Conservation (phyloP, 2,797 vertebrate genomes). For the Austrolebias charrua region DNA sequence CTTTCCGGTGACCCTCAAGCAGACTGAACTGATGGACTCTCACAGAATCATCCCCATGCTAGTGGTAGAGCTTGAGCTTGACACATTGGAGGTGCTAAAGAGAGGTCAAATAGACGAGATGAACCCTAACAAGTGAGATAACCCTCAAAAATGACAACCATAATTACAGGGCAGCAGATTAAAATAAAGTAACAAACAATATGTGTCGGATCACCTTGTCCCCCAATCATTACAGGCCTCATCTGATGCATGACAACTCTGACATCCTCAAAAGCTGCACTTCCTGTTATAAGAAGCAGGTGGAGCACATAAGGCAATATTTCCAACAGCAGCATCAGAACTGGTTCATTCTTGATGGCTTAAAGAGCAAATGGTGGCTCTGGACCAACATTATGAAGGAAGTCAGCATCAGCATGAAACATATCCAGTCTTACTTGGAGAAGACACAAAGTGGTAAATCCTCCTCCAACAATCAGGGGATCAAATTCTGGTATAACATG, state of each 20-base stretch:
- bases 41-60: conserved; percentile 86
- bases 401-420: conserved; percentile 76
- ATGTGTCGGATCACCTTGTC: background rate
- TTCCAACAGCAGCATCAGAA: conserved; percentile 87
- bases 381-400: conserved; percentile 81
- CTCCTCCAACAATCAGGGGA: background rate
- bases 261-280: conserved; percentile 83
- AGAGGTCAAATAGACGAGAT: conserved; percentile 84
- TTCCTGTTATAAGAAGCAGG: conserved; percentile 81
- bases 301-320: conserved; percentile 75
- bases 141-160: background rate
- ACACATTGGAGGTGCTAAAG: conserved; percentile 85
- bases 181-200: background rate
- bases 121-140: conserved; percentile 77
- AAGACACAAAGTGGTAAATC: conserved; percentile 83
- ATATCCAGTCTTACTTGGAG: conserved; percentile 85
- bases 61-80: conserved; percentile 86
- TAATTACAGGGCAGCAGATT: background rate
- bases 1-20: conserved; percentile 86
- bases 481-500: background rate
- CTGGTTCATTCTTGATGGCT: conserved; percentile 85
- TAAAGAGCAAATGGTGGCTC: conserved; percentile 90
- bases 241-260: conserved; percentile 83
- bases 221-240: conserved; percentile 57
- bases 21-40: conserved; percentile 83